Evolutionary conservation across 2,888 invertebrate genomes (phyloP).

Genomic region (Ectemnius cavifrons): DNA sequence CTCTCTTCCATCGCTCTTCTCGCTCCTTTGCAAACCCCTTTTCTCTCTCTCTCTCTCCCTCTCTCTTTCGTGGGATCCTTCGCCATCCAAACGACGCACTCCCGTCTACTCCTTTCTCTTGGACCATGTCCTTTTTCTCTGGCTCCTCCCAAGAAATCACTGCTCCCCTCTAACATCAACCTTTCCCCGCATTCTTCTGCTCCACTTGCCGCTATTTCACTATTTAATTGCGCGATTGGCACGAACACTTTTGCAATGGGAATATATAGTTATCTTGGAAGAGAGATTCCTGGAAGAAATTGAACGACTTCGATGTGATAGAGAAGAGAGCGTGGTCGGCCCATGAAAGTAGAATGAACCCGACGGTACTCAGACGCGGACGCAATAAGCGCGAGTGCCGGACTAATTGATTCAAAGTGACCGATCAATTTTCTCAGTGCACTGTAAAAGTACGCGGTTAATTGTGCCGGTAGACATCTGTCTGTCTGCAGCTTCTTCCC

Average conservation of each 20-base stretch:
- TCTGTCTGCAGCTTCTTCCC: neutral
- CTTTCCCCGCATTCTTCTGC: slow-evolving; percentile 5
- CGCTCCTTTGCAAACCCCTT: neutral
- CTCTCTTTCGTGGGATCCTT: neutral
- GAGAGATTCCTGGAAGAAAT: too few species aligned
- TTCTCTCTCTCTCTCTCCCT: neutral
- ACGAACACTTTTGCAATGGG: too few species aligned
- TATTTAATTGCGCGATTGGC: too few species aligned
- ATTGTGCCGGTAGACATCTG: slow-evolving; percentile 3
- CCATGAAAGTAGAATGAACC: slow-evolving; percentile 2
- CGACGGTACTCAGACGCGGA: neutral
- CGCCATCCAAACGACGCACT: neutral
- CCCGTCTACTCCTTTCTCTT: neutral
- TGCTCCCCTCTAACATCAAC: slow-evolving; percentile 25
- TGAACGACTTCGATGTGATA: neutral
- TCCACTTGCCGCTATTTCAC: neutral
- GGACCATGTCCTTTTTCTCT: neutral
- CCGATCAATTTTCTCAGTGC: slow-evolving; percentile 43
- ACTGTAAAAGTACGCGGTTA: slow-evolving; percentile 22
- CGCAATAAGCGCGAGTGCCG: slow-evolving; percentile 8
- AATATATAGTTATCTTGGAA: too few species aligned
- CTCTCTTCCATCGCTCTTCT: slow-evolving; percentile 20
- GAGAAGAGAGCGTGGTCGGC: neutral
- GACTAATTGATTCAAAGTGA: slow-evolving; percentile 52
- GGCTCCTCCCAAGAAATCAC: neutral